Evolutionary conservation across 1,140 invertebrate species (phyloP), one percentile per base, ranked within the genome.

Genomic region (Drosophila willistoni): DNA sequence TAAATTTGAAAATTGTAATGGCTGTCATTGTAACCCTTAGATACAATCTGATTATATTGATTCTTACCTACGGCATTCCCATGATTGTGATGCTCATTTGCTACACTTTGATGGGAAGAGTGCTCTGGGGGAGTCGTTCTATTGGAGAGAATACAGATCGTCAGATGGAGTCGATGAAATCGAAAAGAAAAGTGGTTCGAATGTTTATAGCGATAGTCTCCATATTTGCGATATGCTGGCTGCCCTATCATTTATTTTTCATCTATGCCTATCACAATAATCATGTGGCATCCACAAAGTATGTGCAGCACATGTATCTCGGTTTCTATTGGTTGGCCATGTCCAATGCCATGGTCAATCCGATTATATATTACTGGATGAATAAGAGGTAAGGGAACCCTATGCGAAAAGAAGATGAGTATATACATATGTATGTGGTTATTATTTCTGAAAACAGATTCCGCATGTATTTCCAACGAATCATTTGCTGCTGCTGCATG

Each of bases 291-390:
- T 95, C 95, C 80, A 95, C 93, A 67, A 94, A 94, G 64, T 96
- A 96, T 83, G 95, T 97, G 0, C 96, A 97, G 83, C 96, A 97
- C 74, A 93, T 98, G 47, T 96, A 96, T 92, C 92, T 98, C 9
- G 94, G 94, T 6, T 97, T 98, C 92, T 98, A 98, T 84, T 98
- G 96, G 96, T 93, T 98, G 14, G 97, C 97, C 2, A 98, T 98
- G 97, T 96, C 96, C 1, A 98, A 97, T 81, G 96, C 97, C 1
- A 97, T 97, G 96, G 96, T 97, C 63, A 98, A 98, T 93, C 97
- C 97, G 0, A 94, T 98, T 54, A 97, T 98, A 36, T 98, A 98
- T 91, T 98, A 97, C 91, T 97, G 96, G 95, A 98, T 98, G 96
- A 98, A 98, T 91, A 95, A 94, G 57, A 95, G 95, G 95, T 96